These are phyloP conservation scores for Gavia stellata DNA, from an alignment of 2,113 vertebrate genomes.

Conservation along the genomic window DNA sequence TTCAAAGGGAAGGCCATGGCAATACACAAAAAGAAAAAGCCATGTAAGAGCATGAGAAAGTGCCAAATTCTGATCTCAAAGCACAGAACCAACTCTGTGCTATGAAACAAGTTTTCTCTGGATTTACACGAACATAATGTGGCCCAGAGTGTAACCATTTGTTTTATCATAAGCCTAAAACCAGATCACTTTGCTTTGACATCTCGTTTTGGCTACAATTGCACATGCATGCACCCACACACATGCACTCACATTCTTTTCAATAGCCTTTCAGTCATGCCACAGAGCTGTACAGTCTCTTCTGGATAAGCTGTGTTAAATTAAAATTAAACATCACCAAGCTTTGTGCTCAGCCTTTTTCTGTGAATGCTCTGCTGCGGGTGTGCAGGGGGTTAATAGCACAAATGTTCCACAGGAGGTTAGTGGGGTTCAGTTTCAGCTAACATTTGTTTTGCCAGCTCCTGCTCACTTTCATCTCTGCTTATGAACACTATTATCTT, in stretches of 20 bases:
- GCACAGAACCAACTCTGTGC: not conserved
- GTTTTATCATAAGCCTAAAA: not conserved
- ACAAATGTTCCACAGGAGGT: conserved; percentile 52
- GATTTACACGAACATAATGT: not conserved
- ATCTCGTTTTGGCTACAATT: not conserved
- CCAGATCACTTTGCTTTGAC: not conserved
- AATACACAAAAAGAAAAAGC: not conserved
- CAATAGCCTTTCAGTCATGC: not conserved
- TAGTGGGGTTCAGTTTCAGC: conserved; percentile 56
- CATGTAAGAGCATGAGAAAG: not conserved
- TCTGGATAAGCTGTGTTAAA: conserved; percentile 55
- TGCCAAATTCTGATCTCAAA: not conserved
- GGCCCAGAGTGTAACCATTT: not conserved
- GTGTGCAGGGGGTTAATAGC: conserved; percentile 56
- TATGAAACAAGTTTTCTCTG: not conserved
- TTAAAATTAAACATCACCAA: conserved; percentile 65
- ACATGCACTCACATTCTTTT: not conserved
- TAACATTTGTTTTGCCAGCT: conserved; percentile 64
- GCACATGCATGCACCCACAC: not conserved
- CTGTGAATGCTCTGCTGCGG: not conserved
- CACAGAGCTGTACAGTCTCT: not conserved
- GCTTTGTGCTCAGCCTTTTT: conserved; percentile 42
- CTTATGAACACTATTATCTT: conserved; percentile 61
- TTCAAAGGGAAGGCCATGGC: not conserved
- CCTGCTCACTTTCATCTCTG: conserved; percentile 52